Evolutionary conservation across 2,113 vertebrate species (phyloP), one percentile per base, ranked within the genome.

Genomic region (Tenrec ecaudatus): DNA sequence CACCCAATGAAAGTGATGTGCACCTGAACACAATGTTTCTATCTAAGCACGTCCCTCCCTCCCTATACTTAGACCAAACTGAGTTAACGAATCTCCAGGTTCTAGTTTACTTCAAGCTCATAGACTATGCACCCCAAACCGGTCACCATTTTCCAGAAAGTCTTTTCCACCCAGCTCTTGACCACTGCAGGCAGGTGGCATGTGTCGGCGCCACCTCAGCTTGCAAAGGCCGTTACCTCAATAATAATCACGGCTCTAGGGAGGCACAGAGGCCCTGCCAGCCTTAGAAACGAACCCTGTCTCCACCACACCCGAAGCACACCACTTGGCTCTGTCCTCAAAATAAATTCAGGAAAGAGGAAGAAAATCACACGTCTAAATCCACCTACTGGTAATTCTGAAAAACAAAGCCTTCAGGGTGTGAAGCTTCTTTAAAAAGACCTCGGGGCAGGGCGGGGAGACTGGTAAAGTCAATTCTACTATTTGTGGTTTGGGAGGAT

Each of bases 401-500:
- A 88, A 85, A 95, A 94, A 84, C 78, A 95, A 95, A 95, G 96
- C 23, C 7, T 57, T 57, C 91, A 88, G 11, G 14, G 58, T 31
- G 4, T 88, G 58, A 31, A 7, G 3, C 4, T 29, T 71, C 60
- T 58, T 23, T 29, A 66, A 66, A 66, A 22, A 22, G 66, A 14
- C n/a, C n/a, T n/a, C n/a, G n/a, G 47, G 47, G 6, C 2, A 10
- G 47, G 47, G 47, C 11, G 47, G 14, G 40, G 40, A 80, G 33
- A 82, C 1, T 64, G 27, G 14, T 62, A 75, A 88, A 23, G 9
- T 4, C 12, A 86, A 88, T 29, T 62, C 73, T 69, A 87, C 91
- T 82, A 76, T 27, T 64, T 95, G 91, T 83, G 71, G 69, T 82
- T 16, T 92, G 15, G 53, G 43, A 92, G 53, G 81, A 40, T 89